Percentiles rank a stretch among this genome's conserved stretches.
Evolutionary conservation across 2,797 vertebrate species (phyloP).

Genomic region (Thripadectes ignobilis): DNA sequence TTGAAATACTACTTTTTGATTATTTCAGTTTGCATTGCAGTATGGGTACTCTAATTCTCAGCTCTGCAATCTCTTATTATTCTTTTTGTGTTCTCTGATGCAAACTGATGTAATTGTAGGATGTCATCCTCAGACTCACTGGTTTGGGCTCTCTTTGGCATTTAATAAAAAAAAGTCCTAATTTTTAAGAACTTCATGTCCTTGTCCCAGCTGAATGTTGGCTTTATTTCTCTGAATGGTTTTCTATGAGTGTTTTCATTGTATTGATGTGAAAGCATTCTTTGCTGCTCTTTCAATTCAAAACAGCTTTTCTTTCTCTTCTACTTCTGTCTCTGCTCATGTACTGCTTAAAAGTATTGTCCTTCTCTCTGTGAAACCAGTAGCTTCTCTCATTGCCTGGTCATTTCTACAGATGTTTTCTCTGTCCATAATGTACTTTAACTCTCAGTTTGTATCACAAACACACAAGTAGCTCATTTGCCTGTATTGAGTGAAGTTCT

Average conservation of each 20-base stretch:
- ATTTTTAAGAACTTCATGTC: background rate
- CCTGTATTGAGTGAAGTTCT: background rate
- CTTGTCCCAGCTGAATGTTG: background rate
- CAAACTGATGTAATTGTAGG: background rate
- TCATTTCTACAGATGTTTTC: background rate
- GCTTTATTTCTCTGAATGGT: background rate
- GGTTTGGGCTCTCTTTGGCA: background rate
- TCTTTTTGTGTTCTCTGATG: background rate
- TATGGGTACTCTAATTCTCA: background rate
- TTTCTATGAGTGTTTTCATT: background rate
- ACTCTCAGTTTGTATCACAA: background rate
- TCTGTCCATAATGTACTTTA: background rate
- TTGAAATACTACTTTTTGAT: background rate
- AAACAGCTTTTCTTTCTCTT: slow-evolving; percentile 27
- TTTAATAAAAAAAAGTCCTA: background rate
- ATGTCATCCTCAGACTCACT: background rate
- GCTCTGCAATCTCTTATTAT: background rate
- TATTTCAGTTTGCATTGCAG: background rate
- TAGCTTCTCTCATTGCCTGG: background rate
- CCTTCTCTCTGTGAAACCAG: background rate
- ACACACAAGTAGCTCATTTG: slow-evolving; percentile 28
- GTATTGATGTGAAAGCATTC: background rate
- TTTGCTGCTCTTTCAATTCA: background rate
- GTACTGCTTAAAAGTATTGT: background rate
- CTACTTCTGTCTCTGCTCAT: background rate